These are phyloP conservation scores for Cossypha niveicapilla DNA, from an alignment of 2,797 vertebrate genomes.

Conservation along the genomic window DNA sequence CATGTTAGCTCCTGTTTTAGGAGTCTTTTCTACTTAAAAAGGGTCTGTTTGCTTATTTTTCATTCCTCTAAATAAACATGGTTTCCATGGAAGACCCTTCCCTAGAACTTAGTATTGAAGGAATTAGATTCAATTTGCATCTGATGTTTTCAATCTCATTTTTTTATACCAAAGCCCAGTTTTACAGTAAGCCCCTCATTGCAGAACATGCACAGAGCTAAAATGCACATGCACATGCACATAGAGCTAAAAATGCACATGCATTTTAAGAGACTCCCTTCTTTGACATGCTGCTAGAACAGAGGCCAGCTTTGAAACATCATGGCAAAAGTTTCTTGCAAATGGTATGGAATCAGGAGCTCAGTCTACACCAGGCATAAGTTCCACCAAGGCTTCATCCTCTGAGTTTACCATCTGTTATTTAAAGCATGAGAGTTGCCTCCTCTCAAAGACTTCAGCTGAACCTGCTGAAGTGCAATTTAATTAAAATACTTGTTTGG, in stretches of 20 bases:
- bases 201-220: background rate
- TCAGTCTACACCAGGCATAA: background rate
- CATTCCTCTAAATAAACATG: background rate
- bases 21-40: background rate
- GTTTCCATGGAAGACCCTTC: background rate
- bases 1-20: background rate
- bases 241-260: background rate
- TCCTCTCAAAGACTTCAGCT: background rate
- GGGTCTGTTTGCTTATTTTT: background rate
- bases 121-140: background rate
- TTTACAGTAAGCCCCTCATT: rapidly evolving
- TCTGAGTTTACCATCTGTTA: background rate
- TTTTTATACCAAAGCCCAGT: background rate
- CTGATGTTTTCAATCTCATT: background rate
- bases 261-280: background rate
- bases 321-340: background rate
- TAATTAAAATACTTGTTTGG: background rate
- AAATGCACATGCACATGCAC: too few relatives aligned
- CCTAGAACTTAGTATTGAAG: background rate
- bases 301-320: background rate
- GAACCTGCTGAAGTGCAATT: background rate
- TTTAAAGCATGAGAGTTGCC: background rate
- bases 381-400: background rate
- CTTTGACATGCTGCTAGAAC: background rate
- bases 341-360: background rate